Base-by-base conservation (phyloP, 1,140 invertebrate genomes). In the Drosophila trapezifrons region DNA sequence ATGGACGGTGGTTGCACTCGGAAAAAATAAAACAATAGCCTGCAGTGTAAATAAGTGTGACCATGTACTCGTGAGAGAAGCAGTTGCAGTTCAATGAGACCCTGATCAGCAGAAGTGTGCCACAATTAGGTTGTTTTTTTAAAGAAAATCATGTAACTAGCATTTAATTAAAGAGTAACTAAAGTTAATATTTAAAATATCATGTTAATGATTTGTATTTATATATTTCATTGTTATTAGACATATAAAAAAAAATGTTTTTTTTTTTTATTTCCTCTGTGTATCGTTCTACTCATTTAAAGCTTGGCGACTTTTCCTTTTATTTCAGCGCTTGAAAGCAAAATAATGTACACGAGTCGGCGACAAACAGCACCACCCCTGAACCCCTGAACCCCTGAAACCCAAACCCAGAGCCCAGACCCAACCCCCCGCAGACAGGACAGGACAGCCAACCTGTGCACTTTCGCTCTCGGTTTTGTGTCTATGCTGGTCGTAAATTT, bases 321-420 rank as follows among this genome's bases (percentile, higher is more conserved):
- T 86, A 76, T 77, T 76, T 57, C 72, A 83, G 59, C 64, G 67
- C 73, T 80, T 84, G 80, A 87, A 87, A 87, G 84, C 84, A 89
- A 89, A 87, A 80, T 87, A 87, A 87, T 89, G 84, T 87, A 80
- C 80, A 89, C 67, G 84, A 84, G 47, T 83, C 56, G 66, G 66
- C 80, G 71, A 59, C 45, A 51, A 35, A 29, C 47, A 38, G 52
- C 52, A 46, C 42, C 27, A 45, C 29, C 56, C 40, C 40, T 17
- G 45, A 15, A 46, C 25, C 15, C n/a, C 52, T n/a, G 25, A 38
- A 22, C 35, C 45, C n/a, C 15, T n/a, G n/a, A 18, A n/a, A 27
- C 2, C 18, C 10, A 29, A 10, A 3, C 29, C 35, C 40, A 35
- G 6, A 8, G 25, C 52, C 37, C 35, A 27, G 25, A 13, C 32